A percentile compares a stretch with the other conserved stretches of the same genome.
phyloP scores from a whole-genome alignment of 2,113 vertebrate species.

The Rhynchomys soricoides region DNA sequence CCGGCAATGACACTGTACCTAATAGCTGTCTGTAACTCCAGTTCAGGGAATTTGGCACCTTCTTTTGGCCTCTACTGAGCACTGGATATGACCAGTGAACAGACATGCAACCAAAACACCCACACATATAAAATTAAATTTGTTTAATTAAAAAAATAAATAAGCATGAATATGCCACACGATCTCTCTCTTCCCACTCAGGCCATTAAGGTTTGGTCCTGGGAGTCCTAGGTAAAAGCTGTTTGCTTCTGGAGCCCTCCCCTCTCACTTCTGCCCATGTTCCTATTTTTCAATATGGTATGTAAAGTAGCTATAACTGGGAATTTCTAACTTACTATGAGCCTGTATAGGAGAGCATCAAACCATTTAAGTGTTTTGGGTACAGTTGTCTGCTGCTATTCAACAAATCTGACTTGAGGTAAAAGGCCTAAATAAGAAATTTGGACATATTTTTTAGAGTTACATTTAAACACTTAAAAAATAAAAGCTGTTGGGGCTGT shows the following conservation, averaged over 20 bases:
- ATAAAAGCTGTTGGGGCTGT: neutral
- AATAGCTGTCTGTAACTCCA: neutral
- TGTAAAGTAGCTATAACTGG: fast-evolving
- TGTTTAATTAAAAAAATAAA: neutral
- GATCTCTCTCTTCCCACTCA: too few relatives aligned
- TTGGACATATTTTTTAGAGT: neutral
- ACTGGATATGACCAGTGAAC: neutral
- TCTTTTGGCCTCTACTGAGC: neutral
- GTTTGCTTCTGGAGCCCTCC: fast-evolving
- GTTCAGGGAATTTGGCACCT: neutral
- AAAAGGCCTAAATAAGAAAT: neutral
- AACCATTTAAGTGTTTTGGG: neutral
- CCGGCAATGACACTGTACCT: neutral
- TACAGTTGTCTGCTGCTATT: neutral
- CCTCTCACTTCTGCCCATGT: neutral
- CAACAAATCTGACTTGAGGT: neutral
- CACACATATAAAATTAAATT: neutral
- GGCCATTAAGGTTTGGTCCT: neutral
- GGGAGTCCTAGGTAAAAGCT: neutral
- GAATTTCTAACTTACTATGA: neutral
- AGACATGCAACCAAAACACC: neutral
- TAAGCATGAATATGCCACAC: fast-evolving
- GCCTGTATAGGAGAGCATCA: neutral
- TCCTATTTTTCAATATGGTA: neutral
- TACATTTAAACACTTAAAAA: neutral